Conservation (phyloP, 2,888 invertebrate species). For the Pocota personata region DNA sequence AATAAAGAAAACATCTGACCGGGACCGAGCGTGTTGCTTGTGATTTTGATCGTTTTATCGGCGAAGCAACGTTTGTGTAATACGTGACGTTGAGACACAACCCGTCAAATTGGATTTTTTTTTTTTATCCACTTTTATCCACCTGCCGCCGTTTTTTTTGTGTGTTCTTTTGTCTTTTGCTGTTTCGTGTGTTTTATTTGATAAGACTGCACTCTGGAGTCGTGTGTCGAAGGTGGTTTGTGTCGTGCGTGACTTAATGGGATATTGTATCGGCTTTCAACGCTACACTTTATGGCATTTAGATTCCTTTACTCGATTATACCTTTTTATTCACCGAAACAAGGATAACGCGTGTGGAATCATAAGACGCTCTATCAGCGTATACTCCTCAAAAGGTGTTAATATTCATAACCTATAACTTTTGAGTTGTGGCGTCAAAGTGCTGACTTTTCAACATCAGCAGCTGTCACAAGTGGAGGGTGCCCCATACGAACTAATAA, state of each 20-base stretch:
- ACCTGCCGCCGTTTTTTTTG: constrained; percentile 48
- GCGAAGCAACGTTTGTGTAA: not conserved
- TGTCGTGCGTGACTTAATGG: constrained; percentile 63
- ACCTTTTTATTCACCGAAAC: not conserved
- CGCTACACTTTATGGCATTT: constrained; percentile 19
- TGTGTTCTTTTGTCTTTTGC: constrained; percentile 11
- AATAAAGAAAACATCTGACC: constrained; percentile 14
- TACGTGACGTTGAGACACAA: constrained; percentile 17
- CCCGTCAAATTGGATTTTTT: constrained; percentile 20
- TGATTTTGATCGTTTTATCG: constrained; percentile 27
- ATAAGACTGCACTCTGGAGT: constrained; percentile 28
- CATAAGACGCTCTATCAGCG: not conserved
- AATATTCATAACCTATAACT: constrained; percentile 12
- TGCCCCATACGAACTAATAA: not conserved
- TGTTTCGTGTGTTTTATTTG: constrained; percentile 5
- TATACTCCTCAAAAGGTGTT: not conserved
- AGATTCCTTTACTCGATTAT: constrained; percentile 3
- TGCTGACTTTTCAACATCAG: not conserved
- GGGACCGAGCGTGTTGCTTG: not conserved
- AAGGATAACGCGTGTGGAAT: constrained; percentile 21
- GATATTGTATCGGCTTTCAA: constrained; percentile 53
- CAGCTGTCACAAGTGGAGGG: constrained; percentile 26
- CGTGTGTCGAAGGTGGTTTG: constrained; percentile 42
- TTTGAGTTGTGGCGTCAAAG: constrained; percentile 22
- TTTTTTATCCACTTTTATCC: constrained; percentile 4